Conservation (phyloP, 2,888 invertebrate species). For the Parthenolecanium corni region DNA sequence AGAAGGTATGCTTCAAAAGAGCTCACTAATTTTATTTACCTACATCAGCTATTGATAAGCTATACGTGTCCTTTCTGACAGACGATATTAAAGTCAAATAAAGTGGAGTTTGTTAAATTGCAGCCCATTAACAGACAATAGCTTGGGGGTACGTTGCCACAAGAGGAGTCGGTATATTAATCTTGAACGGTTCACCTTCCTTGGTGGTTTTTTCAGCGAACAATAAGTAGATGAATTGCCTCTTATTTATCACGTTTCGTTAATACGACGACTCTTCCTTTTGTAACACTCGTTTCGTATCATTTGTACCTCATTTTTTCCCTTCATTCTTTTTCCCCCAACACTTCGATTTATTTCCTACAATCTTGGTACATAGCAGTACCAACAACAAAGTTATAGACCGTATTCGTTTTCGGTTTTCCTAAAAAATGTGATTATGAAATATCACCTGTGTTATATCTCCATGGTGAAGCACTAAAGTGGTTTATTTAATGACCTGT, state of each 20-base stretch:
- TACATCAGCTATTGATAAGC: not conserved
- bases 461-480: too few relatives aligned
- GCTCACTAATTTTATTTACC: too few relatives aligned
- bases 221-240: constrained; percentile 20
- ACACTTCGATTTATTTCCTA: not conserved
- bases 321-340: not conserved
- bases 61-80: not conserved
- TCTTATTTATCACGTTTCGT: constrained; percentile 14
- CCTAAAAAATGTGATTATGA: too few relatives aligned
- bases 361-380: not conserved
- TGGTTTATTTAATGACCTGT: too few relatives aligned
- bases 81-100: constrained; percentile 25
- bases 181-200: constrained; percentile 12
- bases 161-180: constrained; percentile 18
- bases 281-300: too few relatives aligned
- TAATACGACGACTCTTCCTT: not conserved
- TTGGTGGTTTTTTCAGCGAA: constrained; percentile 10
- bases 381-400: too few relatives aligned
- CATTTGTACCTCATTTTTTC: too few relatives aligned
- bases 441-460: too few relatives aligned
- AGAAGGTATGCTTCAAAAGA: too few relatives aligned
- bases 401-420: too few relatives aligned
- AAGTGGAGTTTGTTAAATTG: constrained; percentile 29
- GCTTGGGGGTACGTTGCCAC: constrained; percentile 1
- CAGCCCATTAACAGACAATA: constrained; percentile 27